phyloP scores from a whole-genome alignment of 2,888 invertebrate species.

The Chromoteleia sp. region DNA sequence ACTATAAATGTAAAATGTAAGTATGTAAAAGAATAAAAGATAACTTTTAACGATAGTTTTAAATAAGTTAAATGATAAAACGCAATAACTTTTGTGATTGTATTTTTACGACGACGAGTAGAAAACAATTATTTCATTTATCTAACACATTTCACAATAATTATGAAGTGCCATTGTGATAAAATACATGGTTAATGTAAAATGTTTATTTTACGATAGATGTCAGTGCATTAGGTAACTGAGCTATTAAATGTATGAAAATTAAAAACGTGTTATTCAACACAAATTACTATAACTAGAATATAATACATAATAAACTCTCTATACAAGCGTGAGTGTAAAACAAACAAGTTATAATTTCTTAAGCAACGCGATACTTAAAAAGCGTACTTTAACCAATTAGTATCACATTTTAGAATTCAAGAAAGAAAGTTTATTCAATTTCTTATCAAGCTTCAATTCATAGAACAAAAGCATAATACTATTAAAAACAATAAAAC shows the following conservation, averaged over 20 bases:
- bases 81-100: background rate
- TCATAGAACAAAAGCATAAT: conserved; percentile 19
- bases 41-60: conserved; percentile 25
- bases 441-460: conserved; percentile 5
- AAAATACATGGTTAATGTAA: conserved; percentile 5
- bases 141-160: conserved; percentile 21
- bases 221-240: conserved; percentile 12
- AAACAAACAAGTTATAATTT: conserved; percentile 7
- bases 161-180: conserved; percentile 25
- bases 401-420: conserved; percentile 34
- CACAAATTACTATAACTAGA: conserved; percentile 17
- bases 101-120: conserved; percentile 6
- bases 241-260: background rate
- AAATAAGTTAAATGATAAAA: conserved; percentile 18
- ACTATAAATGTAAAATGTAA: conserved; percentile 11
- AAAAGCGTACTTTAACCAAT: conserved; percentile 43
- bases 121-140: conserved; percentile 20
- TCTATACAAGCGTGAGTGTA: background rate
- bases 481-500: conserved; percentile 11
- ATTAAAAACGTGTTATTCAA: conserved; percentile 11
- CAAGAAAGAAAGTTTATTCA: conserved; percentile 22
- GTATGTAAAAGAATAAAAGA: conserved; percentile 5
- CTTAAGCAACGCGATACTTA: conserved; percentile 33
- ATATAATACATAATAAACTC: conserved; percentile 26
- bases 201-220: conserved; percentile 3